Percentiles rank a stretch among this genome's conserved stretches.
Evolutionary conservation across 2,113 vertebrate genomes (phyloP).

Genomic region (Euleptes europaea): DNA sequence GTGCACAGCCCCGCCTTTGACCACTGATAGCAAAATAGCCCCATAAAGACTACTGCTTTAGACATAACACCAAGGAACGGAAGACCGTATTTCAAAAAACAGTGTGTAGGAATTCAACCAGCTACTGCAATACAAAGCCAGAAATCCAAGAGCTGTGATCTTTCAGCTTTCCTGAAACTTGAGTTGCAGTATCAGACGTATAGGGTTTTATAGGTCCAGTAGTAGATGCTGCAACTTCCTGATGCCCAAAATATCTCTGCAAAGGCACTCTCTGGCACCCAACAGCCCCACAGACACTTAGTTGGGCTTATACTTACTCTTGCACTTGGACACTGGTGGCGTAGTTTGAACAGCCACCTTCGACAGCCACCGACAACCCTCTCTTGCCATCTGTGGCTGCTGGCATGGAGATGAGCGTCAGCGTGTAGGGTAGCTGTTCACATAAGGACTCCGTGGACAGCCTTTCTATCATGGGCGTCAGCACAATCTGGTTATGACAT

Average conservation of each 20-base stretch:
- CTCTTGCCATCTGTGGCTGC: conserved; percentile 88
- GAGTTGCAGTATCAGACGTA: not conserved
- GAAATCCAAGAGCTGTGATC: no score
- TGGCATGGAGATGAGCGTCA: conserved; percentile 93
- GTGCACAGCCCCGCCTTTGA: not conserved
- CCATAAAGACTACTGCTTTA: no score
- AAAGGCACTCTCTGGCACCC: not conserved
- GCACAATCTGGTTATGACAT: conserved; percentile 93
- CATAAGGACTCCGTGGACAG: conserved; percentile 85
- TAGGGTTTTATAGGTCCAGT: not conserved
- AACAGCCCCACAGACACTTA: not conserved
- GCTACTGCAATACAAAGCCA: not conserved
- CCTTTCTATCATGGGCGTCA: conserved; percentile 92
- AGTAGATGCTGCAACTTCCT: not conserved
- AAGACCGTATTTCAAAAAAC: no score
- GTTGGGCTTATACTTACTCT: conserved; percentile 84
- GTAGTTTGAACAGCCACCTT: conserved; percentile 80
- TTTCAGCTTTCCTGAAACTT: not conserved
- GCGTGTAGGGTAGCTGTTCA: conserved; percentile 89
- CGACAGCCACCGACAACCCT: conserved; percentile 88
- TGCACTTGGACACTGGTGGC: conserved; percentile 90
- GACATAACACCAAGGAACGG: no score
- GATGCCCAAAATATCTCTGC: not conserved
- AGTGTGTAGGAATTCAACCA: no score
- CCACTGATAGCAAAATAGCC: no score